Evolutionary conservation across 2,888 invertebrate species (phyloP).

Genomic region (Drosophila antonietae): DNA sequence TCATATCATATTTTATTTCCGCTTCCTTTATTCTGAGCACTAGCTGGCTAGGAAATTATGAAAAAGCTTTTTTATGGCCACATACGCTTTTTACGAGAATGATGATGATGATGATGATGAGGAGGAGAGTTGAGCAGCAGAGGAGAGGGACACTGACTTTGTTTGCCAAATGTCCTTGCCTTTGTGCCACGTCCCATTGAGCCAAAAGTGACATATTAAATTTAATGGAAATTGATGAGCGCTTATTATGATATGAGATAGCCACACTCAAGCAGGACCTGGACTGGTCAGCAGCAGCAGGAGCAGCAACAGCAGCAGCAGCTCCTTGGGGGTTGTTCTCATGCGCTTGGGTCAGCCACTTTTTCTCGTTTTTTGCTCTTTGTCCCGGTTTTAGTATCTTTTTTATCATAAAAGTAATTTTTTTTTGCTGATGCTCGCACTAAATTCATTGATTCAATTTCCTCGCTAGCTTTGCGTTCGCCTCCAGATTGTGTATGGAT

Average conservation of each 20-base stretch:
- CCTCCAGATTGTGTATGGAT: conserved; percentile 65
- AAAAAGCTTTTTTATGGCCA: conserved; percentile 83
- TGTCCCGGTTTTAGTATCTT: conserved; percentile 49
- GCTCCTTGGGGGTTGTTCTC: conserved; percentile 40
- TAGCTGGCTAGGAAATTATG: conserved; percentile 76
- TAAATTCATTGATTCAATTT: conserved; percentile 79
- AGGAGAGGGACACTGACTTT: conserved; percentile 26
- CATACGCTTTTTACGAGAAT: conserved; percentile 72
- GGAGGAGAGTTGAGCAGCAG: conserved; percentile 28
- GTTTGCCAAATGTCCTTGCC: conserved; percentile 34
- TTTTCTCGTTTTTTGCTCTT: conserved; percentile 25
- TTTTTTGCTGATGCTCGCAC: conserved; percentile 74
- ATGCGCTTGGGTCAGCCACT: conserved; percentile 42
- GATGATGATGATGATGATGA: conserved; percentile 59
- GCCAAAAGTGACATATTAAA: conserved; percentile 82
- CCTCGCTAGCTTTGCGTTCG: conserved; percentile 53
- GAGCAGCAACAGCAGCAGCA: neutral
- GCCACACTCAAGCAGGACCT: conserved; percentile 26
- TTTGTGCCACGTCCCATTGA: conserved; percentile 53
- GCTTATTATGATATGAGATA: conserved; percentile 83
- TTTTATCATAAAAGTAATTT: conserved; percentile 77
- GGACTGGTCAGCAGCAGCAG: conserved; percentile 24
- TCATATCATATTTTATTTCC: conserved; percentile 80
- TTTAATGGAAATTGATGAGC: conserved; percentile 84
- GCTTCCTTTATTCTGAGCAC: conserved; percentile 45